phyloP scores from a whole-genome alignment of 2,113 vertebrate genomes.

The Cyanocitta stelleri region DNA sequence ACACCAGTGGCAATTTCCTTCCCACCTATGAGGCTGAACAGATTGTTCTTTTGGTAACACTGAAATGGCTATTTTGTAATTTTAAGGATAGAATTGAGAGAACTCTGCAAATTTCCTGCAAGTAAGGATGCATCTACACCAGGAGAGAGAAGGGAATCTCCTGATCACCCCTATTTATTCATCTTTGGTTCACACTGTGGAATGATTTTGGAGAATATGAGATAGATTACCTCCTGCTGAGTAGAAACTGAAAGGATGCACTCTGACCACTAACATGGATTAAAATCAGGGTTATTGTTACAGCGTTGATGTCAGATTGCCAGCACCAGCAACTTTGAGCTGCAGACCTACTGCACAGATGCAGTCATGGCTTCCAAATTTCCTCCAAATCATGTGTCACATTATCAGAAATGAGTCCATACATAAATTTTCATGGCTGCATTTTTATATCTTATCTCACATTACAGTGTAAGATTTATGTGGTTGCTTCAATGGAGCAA shows the following conservation, averaged over 20 bases:
- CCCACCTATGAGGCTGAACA: not conserved
- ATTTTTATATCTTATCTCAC: not conserved
- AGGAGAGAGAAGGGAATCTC: not conserved
- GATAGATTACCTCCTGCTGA: not conserved
- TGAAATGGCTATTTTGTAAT: not conserved
- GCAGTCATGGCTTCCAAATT: not conserved
- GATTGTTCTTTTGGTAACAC: not conserved
- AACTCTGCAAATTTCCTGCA: not conserved
- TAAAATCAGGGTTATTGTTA: not conserved
- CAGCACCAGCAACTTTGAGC: not conserved
- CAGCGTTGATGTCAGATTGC: not conserved
- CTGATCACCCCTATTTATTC: not conserved
- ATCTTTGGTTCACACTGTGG: not conserved
- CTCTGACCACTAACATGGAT: not conserved
- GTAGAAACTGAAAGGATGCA: not conserved
- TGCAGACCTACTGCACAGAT: not conserved
- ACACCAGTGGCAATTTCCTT: not conserved
- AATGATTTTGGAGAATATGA: not conserved
- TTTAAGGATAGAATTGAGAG: not conserved
- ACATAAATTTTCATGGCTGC: not conserved
- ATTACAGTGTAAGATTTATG: not conserved
- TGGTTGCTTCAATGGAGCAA: not conserved
- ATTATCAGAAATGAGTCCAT: not conserved
- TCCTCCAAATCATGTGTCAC: not conserved
- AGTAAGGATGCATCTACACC: not conserved